Conservation (phyloP, 92 coral and sea anemone genomes). For the Porites evermanni region DNA sequence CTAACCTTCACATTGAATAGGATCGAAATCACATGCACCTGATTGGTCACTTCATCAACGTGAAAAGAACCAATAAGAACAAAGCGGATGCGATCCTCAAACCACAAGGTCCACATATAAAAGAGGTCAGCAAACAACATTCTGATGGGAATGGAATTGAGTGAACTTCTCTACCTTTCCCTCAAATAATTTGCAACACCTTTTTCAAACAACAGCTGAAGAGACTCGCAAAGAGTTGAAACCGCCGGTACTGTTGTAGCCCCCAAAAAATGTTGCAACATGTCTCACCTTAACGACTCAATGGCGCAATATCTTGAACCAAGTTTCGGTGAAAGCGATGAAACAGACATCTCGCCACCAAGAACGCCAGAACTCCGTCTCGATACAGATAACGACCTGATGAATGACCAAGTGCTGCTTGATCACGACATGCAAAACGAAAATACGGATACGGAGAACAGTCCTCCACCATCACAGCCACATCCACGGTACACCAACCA, state of each 20-base stretch:
- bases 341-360: too few relatives aligned
- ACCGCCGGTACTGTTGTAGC: slow-evolving; percentile 10
- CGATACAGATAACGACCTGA: too few relatives aligned
- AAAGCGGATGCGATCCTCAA: neutral
- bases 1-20: slow-evolving; percentile 7
- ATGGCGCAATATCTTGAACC: neutral
- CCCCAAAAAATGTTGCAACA: neutral
- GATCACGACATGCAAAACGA: neutral
- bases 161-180: slow-evolving; percentile 4
- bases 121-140: neutral
- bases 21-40: slow-evolving; percentile 8
- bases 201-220: neutral
- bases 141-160: neutral
- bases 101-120: neutral
- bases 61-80: slow-evolving; percentile 8
- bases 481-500: neutral
- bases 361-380: too few relatives aligned
- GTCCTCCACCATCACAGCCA: slow-evolving; percentile 14
- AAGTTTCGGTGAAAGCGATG: neutral
- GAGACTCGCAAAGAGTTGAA: slow-evolving; percentile 4
- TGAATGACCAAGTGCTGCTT: too few relatives aligned
- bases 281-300: slow-evolving; percentile 1
- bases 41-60: neutral
- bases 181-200: neutral
- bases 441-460: neutral